Conservation (phyloP, 2,797 vertebrate species). For the Notolabrus celidotus region DNA sequence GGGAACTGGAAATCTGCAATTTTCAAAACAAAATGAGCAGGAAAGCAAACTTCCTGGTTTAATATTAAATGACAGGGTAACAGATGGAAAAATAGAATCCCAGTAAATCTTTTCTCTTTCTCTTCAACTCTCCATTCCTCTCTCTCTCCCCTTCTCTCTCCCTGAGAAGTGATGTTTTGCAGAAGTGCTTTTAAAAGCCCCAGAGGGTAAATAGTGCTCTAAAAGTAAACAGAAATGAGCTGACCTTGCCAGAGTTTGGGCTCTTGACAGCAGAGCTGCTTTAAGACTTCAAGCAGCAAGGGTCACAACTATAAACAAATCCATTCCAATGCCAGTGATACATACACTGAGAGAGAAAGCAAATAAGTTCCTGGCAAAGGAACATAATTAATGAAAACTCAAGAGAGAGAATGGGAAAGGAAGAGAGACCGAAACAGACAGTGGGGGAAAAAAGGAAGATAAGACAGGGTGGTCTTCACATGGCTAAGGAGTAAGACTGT, state of each 20-base stretch:
- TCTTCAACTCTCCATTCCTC: constrained; percentile 55
- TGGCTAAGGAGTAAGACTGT: constrained; percentile 51
- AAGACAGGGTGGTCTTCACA: constrained; percentile 54
- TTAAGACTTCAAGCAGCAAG: constrained; percentile 92
- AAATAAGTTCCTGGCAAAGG: constrained; percentile 78
- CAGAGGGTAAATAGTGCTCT: constrained; percentile 93
- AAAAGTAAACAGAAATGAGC: constrained; percentile 95
- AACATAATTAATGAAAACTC: constrained; percentile 82
- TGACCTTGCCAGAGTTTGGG: constrained; percentile 94
- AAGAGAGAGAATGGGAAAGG: constrained; percentile 66
- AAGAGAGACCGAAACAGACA: constrained; percentile 73
- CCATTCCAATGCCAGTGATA: constrained; percentile 85
- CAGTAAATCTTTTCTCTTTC: constrained; percentile 58
- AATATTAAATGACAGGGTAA: constrained; percentile 50
- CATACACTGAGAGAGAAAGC: constrained; percentile 76
- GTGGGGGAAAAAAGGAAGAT: constrained; percentile 43
- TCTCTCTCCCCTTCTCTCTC: constrained; percentile 51
- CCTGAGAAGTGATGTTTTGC: constrained; percentile 90
- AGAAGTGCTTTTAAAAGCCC: constrained; percentile 94
- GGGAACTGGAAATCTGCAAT: constrained; percentile 45
- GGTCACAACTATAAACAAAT: constrained; percentile 91
- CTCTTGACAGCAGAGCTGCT: constrained; percentile 93
- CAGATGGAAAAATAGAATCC: constrained; percentile 46
- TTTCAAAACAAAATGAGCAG: constrained; percentile 48
- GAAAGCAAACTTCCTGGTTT: constrained; percentile 45